phyloP scores from a whole-genome alignment of 1,140 invertebrate genomes.

The Aricia agestis region DNA sequence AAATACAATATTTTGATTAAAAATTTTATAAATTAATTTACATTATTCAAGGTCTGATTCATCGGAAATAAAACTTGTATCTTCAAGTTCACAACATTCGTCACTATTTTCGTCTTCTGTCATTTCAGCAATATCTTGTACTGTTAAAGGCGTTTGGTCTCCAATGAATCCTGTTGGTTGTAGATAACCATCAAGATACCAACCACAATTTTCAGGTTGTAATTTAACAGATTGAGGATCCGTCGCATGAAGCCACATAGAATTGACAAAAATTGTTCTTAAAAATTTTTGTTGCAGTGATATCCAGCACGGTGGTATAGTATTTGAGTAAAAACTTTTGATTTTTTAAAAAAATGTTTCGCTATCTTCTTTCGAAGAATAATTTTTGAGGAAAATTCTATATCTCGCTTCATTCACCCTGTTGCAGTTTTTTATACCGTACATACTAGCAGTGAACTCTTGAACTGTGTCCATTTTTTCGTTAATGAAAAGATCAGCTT shows the following conservation, averaged over 20 bases:
- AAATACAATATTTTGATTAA: too few relatives aligned
- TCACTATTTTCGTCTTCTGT: too few relatives aligned
- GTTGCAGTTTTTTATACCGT: constrained; percentile 37
- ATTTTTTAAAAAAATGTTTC: constrained; percentile 33
- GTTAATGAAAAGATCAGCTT: constrained; percentile 38
- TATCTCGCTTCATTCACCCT: constrained; percentile 38
- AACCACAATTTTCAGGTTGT: too few relatives aligned
- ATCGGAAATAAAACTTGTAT: too few relatives aligned
- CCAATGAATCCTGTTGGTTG: too few relatives aligned
- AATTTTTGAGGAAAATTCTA: constrained; percentile 36
- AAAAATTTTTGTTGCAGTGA: constrained; percentile 41
- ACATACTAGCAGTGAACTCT: constrained; percentile 39
- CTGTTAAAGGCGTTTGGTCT: too few relatives aligned
- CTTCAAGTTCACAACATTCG: too few relatives aligned
- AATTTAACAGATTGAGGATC: too few relatives aligned
- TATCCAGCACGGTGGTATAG: constrained; percentile 40
- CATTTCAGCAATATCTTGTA: too few relatives aligned
- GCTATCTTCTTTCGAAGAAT: constrained; percentile 34
- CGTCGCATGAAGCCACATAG: constrained; percentile 18
- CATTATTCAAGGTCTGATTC: too few relatives aligned
- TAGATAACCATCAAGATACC: too few relatives aligned
- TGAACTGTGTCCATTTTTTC: constrained; percentile 32
- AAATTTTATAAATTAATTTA: too few relatives aligned
- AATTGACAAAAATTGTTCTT: constrained; percentile 27
- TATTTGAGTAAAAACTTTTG: constrained; percentile 39